Evolutionary conservation across 2,888 invertebrate genomes (phyloP), one percentile per base, ranked within the genome.

Genomic region (Melikaiella ostensackeni): DNA sequence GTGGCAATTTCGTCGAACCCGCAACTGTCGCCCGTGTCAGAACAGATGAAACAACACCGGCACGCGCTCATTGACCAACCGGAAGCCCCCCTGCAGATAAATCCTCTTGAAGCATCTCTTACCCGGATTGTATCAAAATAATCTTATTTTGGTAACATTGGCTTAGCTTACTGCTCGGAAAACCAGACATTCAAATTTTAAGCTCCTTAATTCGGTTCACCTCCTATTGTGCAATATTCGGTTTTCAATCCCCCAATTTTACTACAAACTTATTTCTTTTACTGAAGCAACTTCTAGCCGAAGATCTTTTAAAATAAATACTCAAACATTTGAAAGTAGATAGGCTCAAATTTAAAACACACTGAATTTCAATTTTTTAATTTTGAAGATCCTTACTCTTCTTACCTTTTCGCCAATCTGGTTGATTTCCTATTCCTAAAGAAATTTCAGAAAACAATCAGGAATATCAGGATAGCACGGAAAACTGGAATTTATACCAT

Each of bases 41-140:
- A 84, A 82, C 87, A 88, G 88, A 87, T 88, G 86, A 83, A 81
- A 84, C 85, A 87, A 87, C 87, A 87, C 73, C 79, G 86, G 86
- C 86, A 87, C 88, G 88, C 87, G 87, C 83, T 75, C 78, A 77
- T 77, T 62, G 77, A 73, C 75, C 64, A 75, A 46, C 77, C 79
- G 80, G 77, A 84, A 83, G 77, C 70, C 82, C 83, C 83, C 83
- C 83, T 83, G 82, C 77, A 70, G 75, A 75, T 79, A 75, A 75
- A 77, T 77, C 77, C 77, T 75, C 77, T 30, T 24, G 59, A 77
- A 77, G 73, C 74, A 50, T 24, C 38, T 42, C 75, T 59, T 73
- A 78, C 70, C 76, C 70, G 62, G 75, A 70, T 42, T 76, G 75
- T 76, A 80, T 35, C 63, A 42, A 76, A 80, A 77, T 21, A 61